Evolutionary conservation across 2,113 vertebrate genomes (phyloP).

Genomic region (Casuarius casuarius): DNA sequence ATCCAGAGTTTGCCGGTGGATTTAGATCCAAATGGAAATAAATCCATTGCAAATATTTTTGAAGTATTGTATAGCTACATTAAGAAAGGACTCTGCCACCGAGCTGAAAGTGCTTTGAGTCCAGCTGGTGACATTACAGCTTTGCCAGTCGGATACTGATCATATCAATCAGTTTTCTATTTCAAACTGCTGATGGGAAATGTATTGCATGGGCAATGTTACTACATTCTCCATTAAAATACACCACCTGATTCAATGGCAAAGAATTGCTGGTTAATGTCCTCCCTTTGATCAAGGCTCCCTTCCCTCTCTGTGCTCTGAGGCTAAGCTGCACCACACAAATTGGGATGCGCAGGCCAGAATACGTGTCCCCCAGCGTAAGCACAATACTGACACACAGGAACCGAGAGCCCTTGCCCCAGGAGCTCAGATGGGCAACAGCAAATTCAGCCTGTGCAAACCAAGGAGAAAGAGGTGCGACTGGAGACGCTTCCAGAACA

Average conservation of each 20-base stretch:
- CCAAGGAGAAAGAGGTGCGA: background rate
- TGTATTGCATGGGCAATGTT: background rate
- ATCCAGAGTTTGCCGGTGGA: constrained; percentile 35
- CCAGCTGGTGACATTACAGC: background rate
- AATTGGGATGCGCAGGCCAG: background rate
- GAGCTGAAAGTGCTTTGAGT: background rate
- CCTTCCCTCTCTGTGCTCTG: background rate
- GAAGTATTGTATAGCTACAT: background rate
- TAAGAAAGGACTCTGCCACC: background rate
- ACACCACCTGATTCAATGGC: background rate
- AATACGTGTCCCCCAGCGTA: background rate
- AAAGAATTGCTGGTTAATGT: background rate
- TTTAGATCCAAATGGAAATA: constrained; percentile 39
- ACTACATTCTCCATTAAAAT: background rate
- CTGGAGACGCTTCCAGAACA: background rate
- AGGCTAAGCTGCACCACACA: background rate
- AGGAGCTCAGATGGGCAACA: background rate
- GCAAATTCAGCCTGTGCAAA: background rate
- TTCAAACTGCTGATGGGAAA: background rate
- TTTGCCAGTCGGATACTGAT: background rate
- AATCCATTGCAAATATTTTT: constrained; percentile 39
- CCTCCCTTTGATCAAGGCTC: fast-evolving
- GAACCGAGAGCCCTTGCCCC: background rate
- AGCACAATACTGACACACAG: fast-evolving
- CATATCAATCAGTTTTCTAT: background rate